phyloP scores from a whole-genome alignment of 2,797 vertebrate genomes.

The Telmatherina bonti region DNA sequence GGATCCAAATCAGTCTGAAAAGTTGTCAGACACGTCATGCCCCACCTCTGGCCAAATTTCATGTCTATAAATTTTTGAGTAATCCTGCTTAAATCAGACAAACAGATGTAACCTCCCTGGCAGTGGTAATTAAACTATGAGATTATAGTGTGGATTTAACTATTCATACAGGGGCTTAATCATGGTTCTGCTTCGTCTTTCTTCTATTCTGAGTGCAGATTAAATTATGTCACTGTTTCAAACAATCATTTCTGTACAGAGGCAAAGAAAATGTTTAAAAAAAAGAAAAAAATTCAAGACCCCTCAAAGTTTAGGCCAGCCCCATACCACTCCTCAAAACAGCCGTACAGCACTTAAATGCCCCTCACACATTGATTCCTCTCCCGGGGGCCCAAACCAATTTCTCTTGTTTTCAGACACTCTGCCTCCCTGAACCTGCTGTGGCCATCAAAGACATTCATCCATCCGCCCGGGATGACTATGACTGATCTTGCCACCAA shows the following conservation, averaged over 20 bases:
- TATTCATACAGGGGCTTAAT: not conserved
- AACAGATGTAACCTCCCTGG: too few species aligned
- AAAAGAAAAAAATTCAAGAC: conserved; percentile 50
- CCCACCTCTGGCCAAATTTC: not conserved
- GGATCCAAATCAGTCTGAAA: not conserved
- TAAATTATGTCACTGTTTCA: conserved; percentile 3
- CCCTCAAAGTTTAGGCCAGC: conserved; percentile 69
- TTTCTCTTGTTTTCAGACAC: conserved; percentile 97
- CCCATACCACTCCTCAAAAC: conserved; percentile 53
- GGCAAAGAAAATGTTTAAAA: conserved; percentile 41
- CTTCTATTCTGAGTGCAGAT: not conserved
- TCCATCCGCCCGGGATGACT: conserved; percentile 98
- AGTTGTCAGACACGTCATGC: not conserved
- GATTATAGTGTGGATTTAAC: not conserved
- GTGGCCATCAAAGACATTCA: conserved; percentile 99
- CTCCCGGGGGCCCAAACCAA: conserved; percentile 97
- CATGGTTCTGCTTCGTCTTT: not conserved
- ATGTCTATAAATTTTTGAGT: not conserved
- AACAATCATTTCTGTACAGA: conserved; percentile 17
- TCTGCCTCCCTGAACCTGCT: conserved; percentile 95
- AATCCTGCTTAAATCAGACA: not conserved
- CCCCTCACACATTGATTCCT: conserved; percentile 95
- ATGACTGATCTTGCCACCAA: conserved; percentile 98
- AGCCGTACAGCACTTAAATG: conserved; percentile 82
- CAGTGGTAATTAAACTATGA: too few species aligned